Base-by-base conservation (phyloP, 2,888 invertebrate species). In the Neria commutata region DNA sequence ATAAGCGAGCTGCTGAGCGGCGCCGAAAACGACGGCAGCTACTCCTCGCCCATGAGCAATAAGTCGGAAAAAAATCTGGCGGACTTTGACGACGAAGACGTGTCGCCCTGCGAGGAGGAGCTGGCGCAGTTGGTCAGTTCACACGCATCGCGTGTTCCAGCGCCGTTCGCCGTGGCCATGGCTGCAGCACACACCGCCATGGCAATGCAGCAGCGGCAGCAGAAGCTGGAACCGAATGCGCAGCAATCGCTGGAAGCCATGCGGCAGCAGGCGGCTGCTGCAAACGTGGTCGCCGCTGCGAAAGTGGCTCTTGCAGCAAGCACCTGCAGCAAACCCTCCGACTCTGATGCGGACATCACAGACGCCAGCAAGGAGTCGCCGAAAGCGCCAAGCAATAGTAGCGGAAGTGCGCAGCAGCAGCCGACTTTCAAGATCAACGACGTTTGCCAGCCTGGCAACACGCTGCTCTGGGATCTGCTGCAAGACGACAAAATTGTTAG, bases 61-160 rank as follows among this genome's bases (percentile, higher is more conserved):
- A 95, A 95, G 82, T 95, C 95, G 1, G 95, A 95, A 72, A 94
- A 95, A 69, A 95, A 95, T 80, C 90, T 95, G 88, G 94, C 94
- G 0, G 95, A 96, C 81, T 91, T 96, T 73, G 96, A 96, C 73
- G 95, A 95, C 4, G 95, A 95, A 2, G 91, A 91, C 73, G 93
- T 94, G 73, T 93, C 93, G 8, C 92, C 90, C 1, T 92, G 93
- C 75, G 94, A 94, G 74, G 93, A 93, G 75, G 93, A 91, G 75
- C 80, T 92, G 34, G 91, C 90, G 0, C 87, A 92, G 69, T 83
- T 93, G 46, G 89, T 91, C 0, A 90, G 89, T 49, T 88, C 73
- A 0, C 76, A 75, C 60, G 69, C 69, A 0, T 65, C 66, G 6
- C 72, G 70, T 4, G 71, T 71, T 0, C 25, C 87, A 68, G 78